phyloP scores from a whole-genome alignment of 2,888 invertebrate genomes.

The Tenodera sinensis region DNA sequence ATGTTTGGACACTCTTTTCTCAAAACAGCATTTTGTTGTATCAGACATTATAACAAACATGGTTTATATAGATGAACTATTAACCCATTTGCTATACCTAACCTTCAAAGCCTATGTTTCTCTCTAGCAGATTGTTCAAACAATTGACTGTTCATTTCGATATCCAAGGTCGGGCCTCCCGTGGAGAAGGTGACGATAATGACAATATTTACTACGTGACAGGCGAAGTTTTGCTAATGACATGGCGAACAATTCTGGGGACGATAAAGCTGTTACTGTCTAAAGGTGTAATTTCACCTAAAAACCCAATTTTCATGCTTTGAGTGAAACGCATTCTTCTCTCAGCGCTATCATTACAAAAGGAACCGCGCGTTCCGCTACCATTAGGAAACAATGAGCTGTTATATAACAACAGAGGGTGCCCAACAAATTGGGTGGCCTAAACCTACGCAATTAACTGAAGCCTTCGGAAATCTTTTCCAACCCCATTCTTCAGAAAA shows the following conservation, averaged over 20 bases:
- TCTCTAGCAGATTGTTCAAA: no score
- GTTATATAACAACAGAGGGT: neutral
- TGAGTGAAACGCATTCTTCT: neutral
- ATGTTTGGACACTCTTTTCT: no score
- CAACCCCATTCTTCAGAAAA: neutral
- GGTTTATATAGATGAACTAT: no score
- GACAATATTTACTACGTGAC: neutral
- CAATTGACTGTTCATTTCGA: no score
- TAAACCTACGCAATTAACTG: neutral
- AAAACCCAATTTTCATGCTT: neutral
- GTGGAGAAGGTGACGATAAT: neutral
- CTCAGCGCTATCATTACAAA: neutral
- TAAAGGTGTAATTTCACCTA: conserved; percentile 13
- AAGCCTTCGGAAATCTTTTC: neutral
- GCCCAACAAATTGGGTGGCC: neutral
- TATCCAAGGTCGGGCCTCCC: neutral
- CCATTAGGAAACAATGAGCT: neutral
- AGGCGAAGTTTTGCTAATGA: neutral
- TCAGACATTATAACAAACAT: no score
- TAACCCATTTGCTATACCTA: no score
- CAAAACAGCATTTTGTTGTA: no score
- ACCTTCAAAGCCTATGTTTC: no score
- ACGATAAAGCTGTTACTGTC: neutral
- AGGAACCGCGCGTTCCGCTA: neutral
- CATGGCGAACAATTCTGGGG: neutral